phyloP scores from a whole-genome alignment of 2,888 invertebrate genomes.

The Blera fallax region DNA sequence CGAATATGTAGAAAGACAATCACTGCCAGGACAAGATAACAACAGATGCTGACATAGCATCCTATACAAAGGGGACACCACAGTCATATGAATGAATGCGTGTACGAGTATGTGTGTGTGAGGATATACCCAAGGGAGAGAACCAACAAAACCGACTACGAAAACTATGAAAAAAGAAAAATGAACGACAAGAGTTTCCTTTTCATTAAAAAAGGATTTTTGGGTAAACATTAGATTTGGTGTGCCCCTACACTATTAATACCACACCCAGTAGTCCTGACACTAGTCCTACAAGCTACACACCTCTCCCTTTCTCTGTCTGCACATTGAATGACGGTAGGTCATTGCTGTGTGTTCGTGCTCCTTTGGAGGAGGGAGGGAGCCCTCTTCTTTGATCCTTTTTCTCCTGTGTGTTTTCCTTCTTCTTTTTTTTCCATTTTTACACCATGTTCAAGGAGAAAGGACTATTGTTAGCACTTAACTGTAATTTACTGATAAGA shows the following conservation, averaged over 20 bases:
- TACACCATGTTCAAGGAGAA: conserved; percentile 55
- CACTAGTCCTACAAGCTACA: neutral
- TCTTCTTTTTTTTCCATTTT: conserved; percentile 23
- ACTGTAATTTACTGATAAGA: conserved; percentile 72
- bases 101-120: neutral
- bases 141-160: conserved; percentile 3
- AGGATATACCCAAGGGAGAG: neutral
- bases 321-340: neutral
- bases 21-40: conserved; percentile 70
- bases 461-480: conserved; percentile 71
- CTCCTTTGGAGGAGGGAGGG: neutral
- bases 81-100: conserved; percentile 10
- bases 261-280: conserved; percentile 1
- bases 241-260: conserved; percentile 2
- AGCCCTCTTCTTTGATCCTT: neutral
- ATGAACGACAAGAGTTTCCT: conserved; percentile 23
- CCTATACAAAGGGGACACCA: neutral
- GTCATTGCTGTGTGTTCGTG: neutral
- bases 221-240: conserved; percentile 42
- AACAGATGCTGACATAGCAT: conserved; percentile 68
- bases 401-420: neutral
- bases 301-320: too few species aligned
- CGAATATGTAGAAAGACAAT: conserved; percentile 60
- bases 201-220: conserved; percentile 66
- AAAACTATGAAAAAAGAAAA: conserved; percentile 1